Conservation (phyloP, 1,140 invertebrate genomes). For the Euborellia annulipes region DNA sequence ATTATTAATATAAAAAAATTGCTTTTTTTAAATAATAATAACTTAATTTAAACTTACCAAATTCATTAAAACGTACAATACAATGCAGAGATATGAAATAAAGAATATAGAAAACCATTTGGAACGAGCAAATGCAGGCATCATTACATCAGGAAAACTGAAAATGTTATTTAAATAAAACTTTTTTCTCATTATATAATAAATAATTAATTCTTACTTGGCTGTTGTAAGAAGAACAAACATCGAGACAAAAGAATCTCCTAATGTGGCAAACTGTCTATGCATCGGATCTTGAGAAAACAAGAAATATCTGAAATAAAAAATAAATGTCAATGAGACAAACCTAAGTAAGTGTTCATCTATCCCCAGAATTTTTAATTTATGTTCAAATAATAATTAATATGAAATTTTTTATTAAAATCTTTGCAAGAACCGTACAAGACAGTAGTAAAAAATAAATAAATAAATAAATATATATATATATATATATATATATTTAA, state of each 20-base stretch:
- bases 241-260: slow-evolving; percentile 73
- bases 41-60: slow-evolving; percentile 55
- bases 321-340: too few relatives aligned
- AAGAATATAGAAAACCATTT: slow-evolving; percentile 77
- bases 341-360: too few relatives aligned
- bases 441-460: too few relatives aligned
- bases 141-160: slow-evolving; percentile 88
- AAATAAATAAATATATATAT: too few relatives aligned
- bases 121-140: slow-evolving; percentile 68
- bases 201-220: slow-evolving; percentile 47
- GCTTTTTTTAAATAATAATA: too few relatives aligned
- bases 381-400: too few relatives aligned
- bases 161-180: slow-evolving; percentile 21
- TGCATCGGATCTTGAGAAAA: slow-evolving; percentile 57
- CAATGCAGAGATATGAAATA: slow-evolving; percentile 68
- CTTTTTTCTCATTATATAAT: slow-evolving; percentile 3
- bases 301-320: slow-evolving; percentile 55
- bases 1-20: too few relatives aligned
- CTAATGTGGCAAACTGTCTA: slow-evolving; percentile 59
- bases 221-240: slow-evolving; percentile 83
- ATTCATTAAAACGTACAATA: slow-evolving; percentile 65
- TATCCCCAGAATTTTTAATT: too few relatives aligned
- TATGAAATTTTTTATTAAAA: too few relatives aligned
- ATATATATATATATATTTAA: too few relatives aligned
- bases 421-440: too few relatives aligned